These are phyloP conservation scores for Astyanax mexicanus DNA, from an alignment of 2,797 vertebrate genomes.

Conservation along the genomic window DNA sequence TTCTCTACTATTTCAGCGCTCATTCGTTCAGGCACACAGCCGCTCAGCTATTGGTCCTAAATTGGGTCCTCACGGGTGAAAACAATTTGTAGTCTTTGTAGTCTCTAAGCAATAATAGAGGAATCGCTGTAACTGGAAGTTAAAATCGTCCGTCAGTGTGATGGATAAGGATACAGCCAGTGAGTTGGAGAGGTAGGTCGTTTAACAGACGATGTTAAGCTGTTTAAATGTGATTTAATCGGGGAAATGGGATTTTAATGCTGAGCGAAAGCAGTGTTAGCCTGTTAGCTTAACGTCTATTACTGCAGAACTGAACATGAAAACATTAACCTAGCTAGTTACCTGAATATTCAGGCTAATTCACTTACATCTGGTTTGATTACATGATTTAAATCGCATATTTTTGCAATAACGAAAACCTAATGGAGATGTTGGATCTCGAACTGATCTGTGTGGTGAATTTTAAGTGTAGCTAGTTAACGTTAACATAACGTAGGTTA, in stretches of 20 bases:
- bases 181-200: conserved; percentile 78
- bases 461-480: too few relatives aligned
- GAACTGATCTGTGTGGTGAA: not conserved
- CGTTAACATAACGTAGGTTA: too few relatives aligned
- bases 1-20: not conserved
- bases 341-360: too few relatives aligned
- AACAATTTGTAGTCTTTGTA: conserved; percentile 55
- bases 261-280: not conserved
- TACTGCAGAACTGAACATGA: too few relatives aligned
- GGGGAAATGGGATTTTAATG: not conserved
- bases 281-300: too few relatives aligned
- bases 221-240: not conserved
- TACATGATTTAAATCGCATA: too few relatives aligned
- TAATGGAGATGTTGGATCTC: too few relatives aligned
- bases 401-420: too few relatives aligned
- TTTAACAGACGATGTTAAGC: not conserved
- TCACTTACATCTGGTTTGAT: too few relatives aligned
- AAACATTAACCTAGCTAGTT: too few relatives aligned
- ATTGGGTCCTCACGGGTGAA: conserved; percentile 63
- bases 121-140: not conserved
- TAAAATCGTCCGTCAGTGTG: not conserved
- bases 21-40: conserved; percentile 55
- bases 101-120: not conserved
- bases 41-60: conserved; percentile 65
- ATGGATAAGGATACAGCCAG: conserved; percentile 59